Evolutionary conservation across 1,140 invertebrate species (phyloP).

Genomic region (Bombus superbus): DNA sequence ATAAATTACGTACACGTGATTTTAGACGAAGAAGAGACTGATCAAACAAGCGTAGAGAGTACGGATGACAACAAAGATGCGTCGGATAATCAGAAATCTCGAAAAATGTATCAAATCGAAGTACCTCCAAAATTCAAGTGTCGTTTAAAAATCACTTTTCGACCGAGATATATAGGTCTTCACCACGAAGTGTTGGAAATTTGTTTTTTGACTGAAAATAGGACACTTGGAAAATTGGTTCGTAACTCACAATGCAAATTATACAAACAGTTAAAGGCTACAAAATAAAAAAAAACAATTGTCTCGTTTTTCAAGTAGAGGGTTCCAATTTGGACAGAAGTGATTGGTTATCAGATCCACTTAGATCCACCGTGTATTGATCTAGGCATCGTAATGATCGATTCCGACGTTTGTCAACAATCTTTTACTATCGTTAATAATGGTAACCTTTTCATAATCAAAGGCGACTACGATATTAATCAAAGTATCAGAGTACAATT

Average conservation of each 20-base stretch:
- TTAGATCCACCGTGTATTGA: slow-evolving; percentile 36
- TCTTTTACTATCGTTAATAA: slow-evolving; percentile 15
- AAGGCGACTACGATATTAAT: neutral
- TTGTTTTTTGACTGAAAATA: neutral
- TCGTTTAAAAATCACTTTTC: slow-evolving; percentile 10
- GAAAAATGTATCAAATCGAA: slow-evolving; percentile 20
- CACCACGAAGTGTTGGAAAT: slow-evolving; percentile 32
- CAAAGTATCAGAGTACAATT: no score
- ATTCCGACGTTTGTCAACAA: slow-evolving; percentile 35
- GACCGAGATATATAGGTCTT: slow-evolving; percentile 9
- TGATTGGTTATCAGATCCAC: neutral
- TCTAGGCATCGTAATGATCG: slow-evolving; percentile 24
- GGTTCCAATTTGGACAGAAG: slow-evolving; percentile 27
- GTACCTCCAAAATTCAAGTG: slow-evolving; percentile 23
- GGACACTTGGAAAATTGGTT: slow-evolving; percentile 5
- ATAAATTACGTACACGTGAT: neutral
- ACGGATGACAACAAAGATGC: neutral
- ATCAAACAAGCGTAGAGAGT: neutral
- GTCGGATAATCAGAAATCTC: neutral
- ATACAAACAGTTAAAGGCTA: neutral
- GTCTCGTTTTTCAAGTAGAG: neutral
- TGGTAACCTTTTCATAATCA: neutral
- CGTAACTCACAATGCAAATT: neutral
- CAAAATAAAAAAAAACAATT: neutral
- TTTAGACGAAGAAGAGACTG: neutral